These are phyloP conservation scores for Anodontia alba DNA, from an alignment of 2,888 invertebrate genomes.

Conservation along the genomic window DNA sequence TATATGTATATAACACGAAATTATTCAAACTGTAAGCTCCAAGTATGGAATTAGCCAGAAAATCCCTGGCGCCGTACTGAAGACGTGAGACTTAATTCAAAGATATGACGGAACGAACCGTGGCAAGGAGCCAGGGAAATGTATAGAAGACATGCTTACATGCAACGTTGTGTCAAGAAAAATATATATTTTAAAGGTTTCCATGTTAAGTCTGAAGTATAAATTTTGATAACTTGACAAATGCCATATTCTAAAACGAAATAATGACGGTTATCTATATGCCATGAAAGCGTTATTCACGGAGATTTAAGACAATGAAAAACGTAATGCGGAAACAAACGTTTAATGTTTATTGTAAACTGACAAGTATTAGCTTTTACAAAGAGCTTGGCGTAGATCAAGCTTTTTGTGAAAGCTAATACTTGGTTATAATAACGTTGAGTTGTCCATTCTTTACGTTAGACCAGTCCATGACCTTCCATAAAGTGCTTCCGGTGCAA, in stretches of 20 bases:
- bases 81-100: conserved; percentile 38
- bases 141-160: neutral
- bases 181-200: conserved; percentile 4
- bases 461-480: no score
- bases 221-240: conserved; percentile 21
- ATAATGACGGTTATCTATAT: neutral
- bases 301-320: no score
- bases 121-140: neutral
- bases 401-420: no score
- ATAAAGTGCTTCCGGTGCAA: no score
- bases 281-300: neutral
- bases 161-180: conserved; percentile 6
- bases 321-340: no score
- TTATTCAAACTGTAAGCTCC: conserved; percentile 56
- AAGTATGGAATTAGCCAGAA: conserved; percentile 51
- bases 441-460: no score
- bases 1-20: conserved; percentile 65
- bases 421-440: no score
- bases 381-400: no score
- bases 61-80: conserved; percentile 50
- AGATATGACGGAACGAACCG: neutral
- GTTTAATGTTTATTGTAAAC: no score
- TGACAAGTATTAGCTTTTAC: no score
- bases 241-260: neutral
- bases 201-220: neutral